phyloP scores from a whole-genome alignment of 2,888 invertebrate species.

The Ophion obscuratus region DNA sequence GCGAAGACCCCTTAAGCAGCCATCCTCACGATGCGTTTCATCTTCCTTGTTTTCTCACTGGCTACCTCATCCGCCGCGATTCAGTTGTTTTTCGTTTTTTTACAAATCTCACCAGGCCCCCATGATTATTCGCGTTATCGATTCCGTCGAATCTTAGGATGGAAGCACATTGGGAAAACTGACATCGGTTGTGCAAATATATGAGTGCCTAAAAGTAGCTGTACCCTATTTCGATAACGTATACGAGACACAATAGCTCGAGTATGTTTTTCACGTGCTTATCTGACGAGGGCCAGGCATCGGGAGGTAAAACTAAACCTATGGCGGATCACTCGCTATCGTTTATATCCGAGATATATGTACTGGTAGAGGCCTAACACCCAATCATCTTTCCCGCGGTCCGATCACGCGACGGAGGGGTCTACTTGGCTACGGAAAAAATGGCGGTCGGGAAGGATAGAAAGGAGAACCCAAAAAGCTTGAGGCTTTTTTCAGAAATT shows the following conservation, averaged over 20 bases:
- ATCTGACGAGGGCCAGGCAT: conserved; percentile 67
- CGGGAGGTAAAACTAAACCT: background rate
- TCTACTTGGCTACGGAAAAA: no score
- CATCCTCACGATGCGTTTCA: conserved; percentile 38
- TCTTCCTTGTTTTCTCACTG: conserved; percentile 43
- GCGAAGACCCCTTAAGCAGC: background rate
- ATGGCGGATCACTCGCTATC: conserved; percentile 5
- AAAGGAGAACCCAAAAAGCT: no score
- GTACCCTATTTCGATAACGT: conserved; percentile 71
- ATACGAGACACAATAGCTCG: conserved; percentile 45
- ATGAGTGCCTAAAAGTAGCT: conserved; percentile 71
- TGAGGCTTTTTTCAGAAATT: no score
- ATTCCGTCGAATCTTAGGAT: conserved; percentile 2
- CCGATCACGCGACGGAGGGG: no score
- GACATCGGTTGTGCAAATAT: conserved; percentile 75
- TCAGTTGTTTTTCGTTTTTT: conserved; percentile 27
- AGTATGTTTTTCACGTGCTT: conserved; percentile 75
- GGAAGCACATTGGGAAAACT: conserved; percentile 62
- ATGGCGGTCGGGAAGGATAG: no score
- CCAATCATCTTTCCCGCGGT: no score
- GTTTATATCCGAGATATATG: conserved; percentile 35
- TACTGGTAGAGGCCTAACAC: no score
- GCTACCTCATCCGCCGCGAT: conserved; percentile 16
- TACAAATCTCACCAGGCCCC: background rate
- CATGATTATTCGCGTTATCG: conserved; percentile 35